Evolutionary conservation across 2,113 vertebrate species (phyloP).

Genomic region (Syngnathus scovelli): DNA sequence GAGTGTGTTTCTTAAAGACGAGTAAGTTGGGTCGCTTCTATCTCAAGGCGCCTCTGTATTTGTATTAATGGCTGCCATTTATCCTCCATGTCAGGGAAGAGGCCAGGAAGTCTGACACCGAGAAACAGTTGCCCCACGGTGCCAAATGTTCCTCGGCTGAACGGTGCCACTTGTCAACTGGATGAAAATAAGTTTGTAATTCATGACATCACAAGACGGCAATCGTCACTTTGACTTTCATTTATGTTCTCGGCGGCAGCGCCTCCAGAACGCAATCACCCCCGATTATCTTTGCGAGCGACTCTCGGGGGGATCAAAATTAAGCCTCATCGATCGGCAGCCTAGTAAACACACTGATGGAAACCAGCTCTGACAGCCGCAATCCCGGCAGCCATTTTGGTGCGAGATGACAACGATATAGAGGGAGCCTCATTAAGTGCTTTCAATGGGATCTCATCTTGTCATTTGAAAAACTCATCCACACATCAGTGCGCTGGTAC

Average conservation of each 20-base stretch:
- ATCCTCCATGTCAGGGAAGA: not conserved
- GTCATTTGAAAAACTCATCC: not conserved
- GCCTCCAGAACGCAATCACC: not conserved
- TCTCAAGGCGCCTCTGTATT: not conserved
- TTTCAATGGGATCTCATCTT: not conserved
- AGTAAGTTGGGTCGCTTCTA: not conserved
- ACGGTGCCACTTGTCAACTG: not conserved
- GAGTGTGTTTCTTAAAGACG: not conserved
- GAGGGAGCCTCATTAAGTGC: not conserved
- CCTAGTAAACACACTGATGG: not conserved
- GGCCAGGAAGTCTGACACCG: not conserved
- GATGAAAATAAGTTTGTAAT: not conserved
- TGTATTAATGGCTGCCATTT: not conserved
- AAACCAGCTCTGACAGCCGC: not conserved
- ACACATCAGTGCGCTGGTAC: not conserved
- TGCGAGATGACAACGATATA: not conserved
- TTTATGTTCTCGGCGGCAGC: not conserved
- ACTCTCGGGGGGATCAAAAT: not conserved
- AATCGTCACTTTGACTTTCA: not conserved
- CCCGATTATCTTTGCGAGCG: not conserved
- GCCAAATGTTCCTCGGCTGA: not conserved
- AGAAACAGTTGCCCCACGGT: not conserved
- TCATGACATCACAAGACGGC: not conserved
- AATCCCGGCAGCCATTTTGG: not conserved
- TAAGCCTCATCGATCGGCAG: not conserved